These are phyloP conservation scores for Litocranius walleri DNA, from an alignment of 2,113 vertebrate species.

Conservation along the genomic window DNA sequence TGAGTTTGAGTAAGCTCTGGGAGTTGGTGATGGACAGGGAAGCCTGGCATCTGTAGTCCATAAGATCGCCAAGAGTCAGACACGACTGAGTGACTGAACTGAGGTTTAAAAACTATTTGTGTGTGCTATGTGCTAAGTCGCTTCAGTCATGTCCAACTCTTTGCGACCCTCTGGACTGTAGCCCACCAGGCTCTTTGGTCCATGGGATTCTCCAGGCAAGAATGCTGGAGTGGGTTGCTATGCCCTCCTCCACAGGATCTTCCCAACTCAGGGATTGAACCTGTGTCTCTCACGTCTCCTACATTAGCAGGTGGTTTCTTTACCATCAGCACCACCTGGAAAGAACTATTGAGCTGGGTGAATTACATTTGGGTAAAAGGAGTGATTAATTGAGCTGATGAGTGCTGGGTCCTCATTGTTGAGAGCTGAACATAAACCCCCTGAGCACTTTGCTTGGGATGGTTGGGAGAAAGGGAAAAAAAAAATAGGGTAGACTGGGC, in stretches of 20 bases:
- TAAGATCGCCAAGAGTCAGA: rapidly evolving
- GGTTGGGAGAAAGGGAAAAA: neutral
- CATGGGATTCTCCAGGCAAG: neutral
- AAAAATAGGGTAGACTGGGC: neutral
- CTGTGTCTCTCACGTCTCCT: neutral
- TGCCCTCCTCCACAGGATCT: neutral
- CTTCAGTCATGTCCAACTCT: neutral
- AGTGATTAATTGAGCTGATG: neutral
- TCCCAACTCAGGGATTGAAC: neutral
- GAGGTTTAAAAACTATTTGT: neutral
- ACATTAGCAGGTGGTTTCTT: neutral
- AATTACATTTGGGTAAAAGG: neutral
- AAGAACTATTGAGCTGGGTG: neutral
- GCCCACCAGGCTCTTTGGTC: neutral
- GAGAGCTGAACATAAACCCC: neutral
- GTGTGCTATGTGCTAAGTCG: neutral
- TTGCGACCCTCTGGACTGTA: neutral
- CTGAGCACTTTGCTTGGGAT: neutral
- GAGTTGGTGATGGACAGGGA: neutral
- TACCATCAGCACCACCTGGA: neutral
- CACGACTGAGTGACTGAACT: neutral
- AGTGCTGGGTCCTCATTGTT: neutral
- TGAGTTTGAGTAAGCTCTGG: neutral
- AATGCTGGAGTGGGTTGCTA: neutral
- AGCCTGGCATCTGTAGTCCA: rapidly evolving